Evolutionary conservation across 2,888 invertebrate species (phyloP), one percentile per base, ranked within the genome.

Genomic region (Morpho helenor): DNA sequence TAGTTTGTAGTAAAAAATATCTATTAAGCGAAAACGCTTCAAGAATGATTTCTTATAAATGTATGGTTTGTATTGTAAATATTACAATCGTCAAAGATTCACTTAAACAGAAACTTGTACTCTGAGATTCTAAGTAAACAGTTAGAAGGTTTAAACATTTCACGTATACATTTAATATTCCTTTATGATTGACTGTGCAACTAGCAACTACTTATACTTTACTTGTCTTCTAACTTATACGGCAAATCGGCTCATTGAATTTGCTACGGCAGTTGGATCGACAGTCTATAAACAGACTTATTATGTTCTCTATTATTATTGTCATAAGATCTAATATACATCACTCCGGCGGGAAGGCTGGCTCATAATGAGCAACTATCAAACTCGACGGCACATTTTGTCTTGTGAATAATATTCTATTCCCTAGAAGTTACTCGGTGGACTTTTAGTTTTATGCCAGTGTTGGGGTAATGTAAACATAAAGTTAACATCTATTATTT

Each of bases 401-500:
- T 82, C 82, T 84, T 78, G 77, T 79, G 81, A 80, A 82, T 82
- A 81, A 84, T 84, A 84, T 84, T 84, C 83, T 79, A 84, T 83
- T 81, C 78, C 74, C 77, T 63, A 62, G 72, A 67, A 59, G 68
- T 71, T 68, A 63, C 60, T 64, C 64, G 68, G 63, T 51, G 60
- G 56, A 62, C 60, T 64, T 57, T 64, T 66, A 60, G 59, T 59
- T 59, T 59, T 45, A 59, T 56, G 49, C 52, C 54, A 39, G 54
- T 50, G 43, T 10, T 47, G 46, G 39, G 10, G 40, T 41, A 39
- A 16, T 31, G 39, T 45, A 31, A 39, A 53, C 9, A 43, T 23
- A 43, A 9, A 3, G 41, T 40, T 10, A 31, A 31, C 31, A 31
- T 31, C 3, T 31, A 31, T 31, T 31, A 31, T 31, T 31, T 31